Evolutionary conservation across 2,888 invertebrate genomes (phyloP), one percentile per base, ranked within the genome.

Genomic region (Drosophila picticornis): DNA sequence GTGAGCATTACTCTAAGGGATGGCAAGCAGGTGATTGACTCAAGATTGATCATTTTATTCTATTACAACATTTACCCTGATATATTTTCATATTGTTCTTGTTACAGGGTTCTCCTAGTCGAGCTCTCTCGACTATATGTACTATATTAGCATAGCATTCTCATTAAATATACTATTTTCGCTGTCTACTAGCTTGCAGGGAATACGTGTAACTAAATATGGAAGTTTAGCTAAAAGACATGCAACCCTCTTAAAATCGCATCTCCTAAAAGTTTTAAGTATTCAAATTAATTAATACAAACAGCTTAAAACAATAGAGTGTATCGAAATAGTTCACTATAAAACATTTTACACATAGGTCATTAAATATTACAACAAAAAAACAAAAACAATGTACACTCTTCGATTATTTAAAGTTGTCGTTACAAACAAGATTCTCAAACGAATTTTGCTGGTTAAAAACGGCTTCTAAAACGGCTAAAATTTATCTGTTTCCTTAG

Each of bases 1-100:
- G 56, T 82, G 9, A 58, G 72, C 48, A 57, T 80, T 13, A 72
- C 63, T 2, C 46, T 66, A 7, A 7, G 2, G 3, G 16, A 68
- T 38, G 68, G 62, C 22, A 56, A 16, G 0, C 16, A 19, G 48
- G 63, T 75, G 9, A 19, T 0, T 4, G 56, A 16, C 56, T 66
- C 68, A 50, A 75, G 1, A 19, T 71, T 4, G 19, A 65, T 5
- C 66, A 77, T 29, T 77, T 77, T 27, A 57, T 77, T 4, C 65
- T 72, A 19, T 77, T 66, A 22, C 52, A 48, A 10, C 46, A 72
- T 27, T 32, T 79, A n/a, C 65, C 77, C 11, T 43, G 2, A 43
- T 43, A 11, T 43, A 43, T 43, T 43, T 11, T 43, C 2, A 40
- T 40, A 10, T 4, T 40, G n/a, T n/a, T n/a, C n/a, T n/a, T n/a